phyloP scores from a whole-genome alignment of 2,888 invertebrate genomes.

The Acanthopleura granulata region DNA sequence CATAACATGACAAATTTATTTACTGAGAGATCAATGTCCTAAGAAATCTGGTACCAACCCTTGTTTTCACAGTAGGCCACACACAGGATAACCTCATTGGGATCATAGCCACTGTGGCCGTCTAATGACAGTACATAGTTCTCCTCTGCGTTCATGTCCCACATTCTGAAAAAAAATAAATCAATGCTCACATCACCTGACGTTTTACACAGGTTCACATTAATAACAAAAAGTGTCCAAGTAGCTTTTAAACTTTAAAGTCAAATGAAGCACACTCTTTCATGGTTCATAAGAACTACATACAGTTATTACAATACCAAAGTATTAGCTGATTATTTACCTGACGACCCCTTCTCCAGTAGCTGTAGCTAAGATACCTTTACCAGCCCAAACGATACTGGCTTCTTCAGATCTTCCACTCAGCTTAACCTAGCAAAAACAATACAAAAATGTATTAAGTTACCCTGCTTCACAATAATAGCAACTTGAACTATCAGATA shows the following conservation, averaged over 20 bases:
- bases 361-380: slow-evolving; percentile 80
- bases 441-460: not conserved
- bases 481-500: no score
- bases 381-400: slow-evolving; percentile 80
- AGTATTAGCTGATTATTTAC: slow-evolving; percentile 37
- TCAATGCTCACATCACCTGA: not conserved
- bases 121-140: slow-evolving; percentile 82
- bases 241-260: slow-evolving; percentile 71
- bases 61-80: slow-evolving; percentile 67
- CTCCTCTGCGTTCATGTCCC: slow-evolving; percentile 95
- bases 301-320: no score
- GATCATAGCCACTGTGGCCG: slow-evolving; percentile 72
- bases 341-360: slow-evolving; percentile 78
- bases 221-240: no score
- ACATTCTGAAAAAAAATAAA: slow-evolving; percentile 82
- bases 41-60: slow-evolving; percentile 35
- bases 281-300: no score
- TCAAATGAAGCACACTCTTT: no score
- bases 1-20: no score
- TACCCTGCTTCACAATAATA: no score
- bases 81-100: slow-evolving; percentile 69
- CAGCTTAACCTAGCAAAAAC: slow-evolving; percentile 78
- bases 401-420: slow-evolving; percentile 78
- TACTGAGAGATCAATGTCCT: no score
- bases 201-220: no score